A percentile compares a stretch with the other conserved stretches of the same genome.
phyloP scores from a whole-genome alignment of 2,797 vertebrate species.

The Catharus ustulatus region DNA sequence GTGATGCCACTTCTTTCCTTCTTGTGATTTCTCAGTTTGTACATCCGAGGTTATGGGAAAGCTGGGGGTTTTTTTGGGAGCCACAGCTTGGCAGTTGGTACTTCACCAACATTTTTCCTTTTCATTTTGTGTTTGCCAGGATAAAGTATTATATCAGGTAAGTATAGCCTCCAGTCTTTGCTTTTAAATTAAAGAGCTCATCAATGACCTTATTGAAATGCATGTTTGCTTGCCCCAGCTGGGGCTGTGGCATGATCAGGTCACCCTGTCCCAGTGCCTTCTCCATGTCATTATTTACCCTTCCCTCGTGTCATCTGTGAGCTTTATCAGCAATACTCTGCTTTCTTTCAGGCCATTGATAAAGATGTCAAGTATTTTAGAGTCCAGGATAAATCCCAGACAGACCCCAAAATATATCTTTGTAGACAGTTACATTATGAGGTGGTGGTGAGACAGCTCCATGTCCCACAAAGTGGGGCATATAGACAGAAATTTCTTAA shows the following conservation, averaged over 20 bases:
- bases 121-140: not conserved
- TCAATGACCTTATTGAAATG: slow-evolving; percentile 3
- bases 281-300: slow-evolving; percentile 36
- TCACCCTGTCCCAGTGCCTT: slow-evolving; percentile 24
- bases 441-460: not conserved
- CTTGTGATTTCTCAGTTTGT: not conserved
- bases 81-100: not conserved
- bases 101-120: not conserved
- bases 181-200: slow-evolving; percentile 30
- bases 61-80: fast-evolving
- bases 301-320: not conserved
- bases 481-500: not conserved
- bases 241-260: not conserved
- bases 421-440: not conserved
- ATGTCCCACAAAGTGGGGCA: not conserved
- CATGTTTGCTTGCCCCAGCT: slow-evolving; percentile 11
- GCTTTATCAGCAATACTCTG: not conserved
- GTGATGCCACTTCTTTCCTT: not conserved
- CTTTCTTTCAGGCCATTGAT: not conserved
- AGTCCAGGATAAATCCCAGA: not conserved
- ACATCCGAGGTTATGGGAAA: not conserved
- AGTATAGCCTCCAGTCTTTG: not conserved
- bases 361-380: not conserved
- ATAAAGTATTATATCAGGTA: not conserved
- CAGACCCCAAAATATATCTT: not conserved